Base-by-base conservation (phyloP, 53 echinoderm and acorn worm genomes). In the Henricia sp. region DNA sequence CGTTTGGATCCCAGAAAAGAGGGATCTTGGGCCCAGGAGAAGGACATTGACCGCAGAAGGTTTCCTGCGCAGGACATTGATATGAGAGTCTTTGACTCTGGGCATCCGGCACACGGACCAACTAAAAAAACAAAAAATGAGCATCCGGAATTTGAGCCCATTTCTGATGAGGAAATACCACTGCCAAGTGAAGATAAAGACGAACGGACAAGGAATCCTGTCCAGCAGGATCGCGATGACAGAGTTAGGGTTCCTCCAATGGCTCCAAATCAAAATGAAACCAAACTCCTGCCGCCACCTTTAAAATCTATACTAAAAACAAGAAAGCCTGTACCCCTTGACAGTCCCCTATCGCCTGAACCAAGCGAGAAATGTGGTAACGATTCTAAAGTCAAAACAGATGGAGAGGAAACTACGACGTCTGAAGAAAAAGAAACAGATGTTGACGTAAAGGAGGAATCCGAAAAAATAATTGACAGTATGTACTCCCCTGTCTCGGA, bases 1-100 rank as follows among this genome's bases (percentile, higher is more conserved):
- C 57, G 25, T 42, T n/a, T 26, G 32, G 46, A 63, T 9, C 64
- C 48, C n/a, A 80, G 80, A 46, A n/a, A 52, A 34, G 28, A 36
- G 33, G 72, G 52, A 3, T 11, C 20, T 19, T 66, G 71, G 71
- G 13, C 85, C 8, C n/a, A 16, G 33, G 48, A 64, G 19, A 50
- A 38, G 43, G 85, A 84, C 59, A 30, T 71, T 19, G 85, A 84
- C 36, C 85, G 72, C 36, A 65, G 66, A 13, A 75, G 76, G 37
- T 82, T 82, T 16, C 72, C 87, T 17, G 70, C n/a, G 10, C 60
- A 65, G 40, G 91, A 91, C 65, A 78, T 91, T n/a, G 91, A 91
- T 36, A 83, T 91, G 76, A 83, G 91, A 39, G 68, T 91, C 32
- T 74, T 87, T 34, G 91, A 88, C 27, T 84, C 88, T 0, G 56